A percentile compares a stretch with the other conserved stretches of the same genome.
These are phyloP conservation scores for Sycophaga agraensis DNA, from an alignment of 1,140 invertebrate genomes.

Conservation along the genomic window DNA sequence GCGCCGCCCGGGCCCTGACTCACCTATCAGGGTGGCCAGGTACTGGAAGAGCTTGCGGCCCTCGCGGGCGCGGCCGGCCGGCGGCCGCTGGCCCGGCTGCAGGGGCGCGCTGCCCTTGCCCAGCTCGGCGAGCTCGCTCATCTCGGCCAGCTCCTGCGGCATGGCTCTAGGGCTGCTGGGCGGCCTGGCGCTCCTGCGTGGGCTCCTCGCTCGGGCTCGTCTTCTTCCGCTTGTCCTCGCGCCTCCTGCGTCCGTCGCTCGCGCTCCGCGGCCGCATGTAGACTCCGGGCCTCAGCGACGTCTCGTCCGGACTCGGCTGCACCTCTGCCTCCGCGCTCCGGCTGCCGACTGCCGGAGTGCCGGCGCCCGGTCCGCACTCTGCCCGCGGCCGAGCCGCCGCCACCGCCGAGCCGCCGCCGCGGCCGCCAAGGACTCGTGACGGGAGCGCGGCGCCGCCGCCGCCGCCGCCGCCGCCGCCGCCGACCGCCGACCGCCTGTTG, in stretches of 20 bases:
- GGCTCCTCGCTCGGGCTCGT: not conserved
- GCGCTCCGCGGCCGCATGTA: conserved; percentile 4
- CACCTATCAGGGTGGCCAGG: conserved; percentile 40
- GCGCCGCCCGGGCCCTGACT: conserved; percentile 25
- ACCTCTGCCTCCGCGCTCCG: no score
- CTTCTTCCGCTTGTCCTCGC: conserved; percentile 27
- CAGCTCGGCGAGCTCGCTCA: conserved; percentile 15
- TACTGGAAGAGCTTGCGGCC: conserved; percentile 41
- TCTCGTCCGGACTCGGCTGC: no score
- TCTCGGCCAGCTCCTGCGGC: not conserved
- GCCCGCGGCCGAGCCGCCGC: no score
- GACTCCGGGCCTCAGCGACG: no score
- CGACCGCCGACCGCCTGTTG: no score
- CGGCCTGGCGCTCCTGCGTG: not conserved
- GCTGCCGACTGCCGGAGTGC: not conserved
- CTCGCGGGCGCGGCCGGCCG: conserved; percentile 10
- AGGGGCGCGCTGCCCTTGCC: not conserved
- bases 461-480: no score
- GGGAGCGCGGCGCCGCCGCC: not conserved
- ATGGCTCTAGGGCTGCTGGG: not conserved
- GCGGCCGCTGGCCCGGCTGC: not conserved
- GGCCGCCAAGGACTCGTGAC: not conserved
- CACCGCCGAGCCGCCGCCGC: not conserved
- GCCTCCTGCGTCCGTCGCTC: conserved; percentile 24
- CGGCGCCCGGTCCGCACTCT: no score